These are phyloP conservation scores for Dendrocincla fuliginosa DNA, from an alignment of 2,797 vertebrate genomes.

Conservation along the genomic window DNA sequence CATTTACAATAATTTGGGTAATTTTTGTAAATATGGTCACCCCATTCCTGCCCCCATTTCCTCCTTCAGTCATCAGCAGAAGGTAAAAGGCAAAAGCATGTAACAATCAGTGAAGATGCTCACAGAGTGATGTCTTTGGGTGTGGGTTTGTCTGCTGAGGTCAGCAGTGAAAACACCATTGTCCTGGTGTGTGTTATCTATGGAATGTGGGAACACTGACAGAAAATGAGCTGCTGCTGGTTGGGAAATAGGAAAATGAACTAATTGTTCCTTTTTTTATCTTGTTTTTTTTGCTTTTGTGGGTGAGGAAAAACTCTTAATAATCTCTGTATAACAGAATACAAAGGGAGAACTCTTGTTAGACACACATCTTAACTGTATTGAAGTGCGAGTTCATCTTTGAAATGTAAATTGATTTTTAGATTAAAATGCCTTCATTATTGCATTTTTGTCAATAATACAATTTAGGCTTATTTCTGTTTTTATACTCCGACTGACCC, in stretches of 20 bases:
- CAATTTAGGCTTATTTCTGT: slow-evolving; percentile 5
- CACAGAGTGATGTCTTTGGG: background rate
- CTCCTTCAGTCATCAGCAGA: background rate
- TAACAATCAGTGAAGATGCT: background rate
- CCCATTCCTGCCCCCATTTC: background rate
- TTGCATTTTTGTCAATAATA: slow-evolving; percentile 46
- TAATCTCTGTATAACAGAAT: background rate
- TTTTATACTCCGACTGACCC: background rate
- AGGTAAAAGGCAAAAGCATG: background rate
- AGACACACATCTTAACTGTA: background rate
- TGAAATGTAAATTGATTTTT: slow-evolving; percentile 62
- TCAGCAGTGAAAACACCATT: background rate
- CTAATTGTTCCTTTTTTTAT: background rate
- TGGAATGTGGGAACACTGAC: background rate
- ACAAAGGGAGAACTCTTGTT: background rate
- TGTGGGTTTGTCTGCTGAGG: background rate
- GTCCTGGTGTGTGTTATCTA: background rate
- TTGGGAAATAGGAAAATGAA: background rate
- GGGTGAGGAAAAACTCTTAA: background rate
- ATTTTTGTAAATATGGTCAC: background rate
- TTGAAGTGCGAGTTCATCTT: slow-evolving; percentile 42
- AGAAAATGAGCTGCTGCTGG: background rate
- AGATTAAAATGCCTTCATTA: slow-evolving; percentile 55
- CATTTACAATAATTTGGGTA: background rate
- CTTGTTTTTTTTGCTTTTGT: background rate